Base-by-base conservation (phyloP, 2,888 invertebrate species). In the Apocheima hispidaria region DNA sequence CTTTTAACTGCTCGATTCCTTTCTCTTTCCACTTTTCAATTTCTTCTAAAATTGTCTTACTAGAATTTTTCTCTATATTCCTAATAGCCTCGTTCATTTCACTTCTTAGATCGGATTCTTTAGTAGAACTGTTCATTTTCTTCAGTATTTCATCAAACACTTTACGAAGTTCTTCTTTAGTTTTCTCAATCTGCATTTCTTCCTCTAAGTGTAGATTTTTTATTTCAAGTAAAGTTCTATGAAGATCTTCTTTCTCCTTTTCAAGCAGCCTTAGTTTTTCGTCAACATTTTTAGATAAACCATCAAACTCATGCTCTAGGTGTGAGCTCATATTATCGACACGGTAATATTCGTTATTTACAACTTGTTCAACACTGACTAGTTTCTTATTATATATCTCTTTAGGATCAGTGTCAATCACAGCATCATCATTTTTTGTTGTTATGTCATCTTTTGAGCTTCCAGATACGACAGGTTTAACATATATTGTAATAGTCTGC, bases 251-350 rank as follows among this genome's bases (percentile, higher is more conserved):
- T 36, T 70, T 66, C 41, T 72, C 69, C 14, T 67, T 43, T 50
- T 72, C 63, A 20, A 70, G 62, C 55, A 69, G 69, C 18, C 66
- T 65, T 6, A 82, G 66, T 68, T 83, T 70, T 18, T 71, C 56
- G 43, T 73, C 79, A 2, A 84, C 68, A 20, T 80, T 78, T 26
- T 68, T 69, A 5, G 87, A 78, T 44, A 90, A 72, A 35, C 81
- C 82, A 21, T 79, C 74, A 7, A 89, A 69, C 71, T 87, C 82
- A 26, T 73, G 69, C 55, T 75, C 80, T 10, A 90, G 61, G 64
- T 84, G 69, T 26, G 59, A 48, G 68, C 77, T 84, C 33, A 88
- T 78, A 67, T 79, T 75, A 28, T 68, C 69, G 48, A 89, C 74
- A 18, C 75, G 78, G 64, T 78, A 70, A 4, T 82, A 78, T 73